Conservation (phyloP, 2,113 vertebrate species). For the Tachuris rubrigastra region DNA sequence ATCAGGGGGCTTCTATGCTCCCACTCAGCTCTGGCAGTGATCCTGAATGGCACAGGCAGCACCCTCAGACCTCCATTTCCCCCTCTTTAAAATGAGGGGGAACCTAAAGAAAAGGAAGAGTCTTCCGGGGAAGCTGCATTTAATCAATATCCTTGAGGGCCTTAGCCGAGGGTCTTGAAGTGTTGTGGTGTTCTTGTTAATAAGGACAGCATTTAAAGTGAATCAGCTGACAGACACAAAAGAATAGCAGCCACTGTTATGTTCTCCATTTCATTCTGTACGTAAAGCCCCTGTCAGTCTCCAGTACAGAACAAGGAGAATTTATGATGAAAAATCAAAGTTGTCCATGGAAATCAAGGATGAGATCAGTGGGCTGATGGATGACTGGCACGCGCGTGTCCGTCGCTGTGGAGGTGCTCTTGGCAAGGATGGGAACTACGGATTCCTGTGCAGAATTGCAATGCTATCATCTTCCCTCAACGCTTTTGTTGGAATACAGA, state of each 20-base stretch:
- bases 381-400: background rate
- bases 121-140: background rate
- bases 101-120: background rate
- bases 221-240: background rate
- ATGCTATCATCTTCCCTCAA: background rate
- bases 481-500: background rate
- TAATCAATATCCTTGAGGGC: background rate
- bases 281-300: slow-evolving; percentile 11
- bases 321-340: slow-evolving; percentile 45
- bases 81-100: background rate
- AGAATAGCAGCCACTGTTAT: background rate
- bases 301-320: slow-evolving; percentile 33
- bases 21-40: background rate
- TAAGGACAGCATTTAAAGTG: background rate
- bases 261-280: background rate
- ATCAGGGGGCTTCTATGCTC: background rate
- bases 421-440: background rate
- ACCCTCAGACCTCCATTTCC: accelerated
- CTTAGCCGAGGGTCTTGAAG: background rate
- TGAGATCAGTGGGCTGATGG: slow-evolving; percentile 13
- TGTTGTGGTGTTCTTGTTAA: background rate
- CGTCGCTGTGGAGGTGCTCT: background rate
- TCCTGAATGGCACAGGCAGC: background rate
- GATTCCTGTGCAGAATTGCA: background rate
- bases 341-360: slow-evolving; percentile 7